Evolutionary conservation across 2,113 vertebrate species (phyloP).

Genomic region (Echinops telfairi): DNA sequence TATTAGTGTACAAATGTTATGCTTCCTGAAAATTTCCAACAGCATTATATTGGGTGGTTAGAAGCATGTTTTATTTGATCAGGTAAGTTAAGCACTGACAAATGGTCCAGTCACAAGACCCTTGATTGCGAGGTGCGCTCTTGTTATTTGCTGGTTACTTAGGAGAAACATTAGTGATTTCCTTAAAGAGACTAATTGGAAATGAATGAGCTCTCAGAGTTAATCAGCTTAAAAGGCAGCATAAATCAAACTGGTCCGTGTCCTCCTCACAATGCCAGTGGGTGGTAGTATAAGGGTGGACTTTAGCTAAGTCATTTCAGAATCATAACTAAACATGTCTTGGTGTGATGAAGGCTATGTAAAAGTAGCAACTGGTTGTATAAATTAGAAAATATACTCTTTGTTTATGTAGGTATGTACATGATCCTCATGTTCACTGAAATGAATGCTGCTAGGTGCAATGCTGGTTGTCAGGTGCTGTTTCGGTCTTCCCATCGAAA

Average conservation of each 20-base stretch:
- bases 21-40: slow-evolving; percentile 47
- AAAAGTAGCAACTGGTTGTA: background rate
- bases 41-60: background rate
- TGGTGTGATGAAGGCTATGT: background rate
- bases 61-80: slow-evolving; percentile 57
- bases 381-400: background rate
- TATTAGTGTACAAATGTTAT: slow-evolving; percentile 32
- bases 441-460: background rate
- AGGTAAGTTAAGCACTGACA: slow-evolving; percentile 54
- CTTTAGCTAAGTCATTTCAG: background rate
- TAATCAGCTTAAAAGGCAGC: background rate
- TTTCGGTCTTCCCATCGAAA: background rate
- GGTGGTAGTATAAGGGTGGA: background rate
- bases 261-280: background rate
- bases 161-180: slow-evolving; percentile 36
- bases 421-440: background rate
- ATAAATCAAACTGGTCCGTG: slow-evolving; percentile 29
- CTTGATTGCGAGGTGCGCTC: background rate
- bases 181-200: slow-evolving; percentile 59
- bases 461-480: background rate
- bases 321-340: background rate
- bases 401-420: background rate
- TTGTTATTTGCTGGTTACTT: slow-evolving; percentile 39
- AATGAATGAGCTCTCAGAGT: slow-evolving; percentile 65
- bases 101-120: background rate